Evolutionary conservation across 2,113 vertebrate genomes (phyloP).

Genomic region (Puma concolor): DNA sequence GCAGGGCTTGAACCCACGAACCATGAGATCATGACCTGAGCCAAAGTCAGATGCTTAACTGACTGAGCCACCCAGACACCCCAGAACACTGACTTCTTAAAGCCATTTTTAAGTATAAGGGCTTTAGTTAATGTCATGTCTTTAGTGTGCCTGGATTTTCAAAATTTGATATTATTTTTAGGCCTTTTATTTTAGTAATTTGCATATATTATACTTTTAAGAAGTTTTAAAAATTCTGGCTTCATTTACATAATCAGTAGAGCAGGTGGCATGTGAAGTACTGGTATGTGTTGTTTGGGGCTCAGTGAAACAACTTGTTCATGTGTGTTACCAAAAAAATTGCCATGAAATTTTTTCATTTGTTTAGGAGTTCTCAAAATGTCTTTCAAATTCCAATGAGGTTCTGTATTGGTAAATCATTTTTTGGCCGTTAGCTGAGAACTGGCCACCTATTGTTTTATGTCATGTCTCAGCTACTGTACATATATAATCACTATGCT

Average conservation of each 20-base stretch:
- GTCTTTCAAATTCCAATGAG: background rate
- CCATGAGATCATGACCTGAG: too few relatives aligned
- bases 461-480: background rate
- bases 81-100: background rate
- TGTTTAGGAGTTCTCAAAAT: background rate
- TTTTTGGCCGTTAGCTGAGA: background rate
- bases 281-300: background rate
- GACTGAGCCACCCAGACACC: too few relatives aligned
- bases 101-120: slow-evolving; percentile 1
- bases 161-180: slow-evolving; percentile 37
- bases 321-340: slow-evolving; percentile 14
- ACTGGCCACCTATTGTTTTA: background rate
- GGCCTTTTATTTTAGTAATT: slow-evolving; percentile 18
- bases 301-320: background rate
- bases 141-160: background rate
- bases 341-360: background rate
- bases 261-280: slow-evolving; percentile 12
- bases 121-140: background rate
- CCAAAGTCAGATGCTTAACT: too few relatives aligned
- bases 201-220: slow-evolving; percentile 30
- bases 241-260: slow-evolving; percentile 17
- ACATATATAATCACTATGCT: background rate
- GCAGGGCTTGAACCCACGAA: too few relatives aligned
- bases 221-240: background rate
- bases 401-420: background rate